Percentiles rank a stretch among this genome's conserved stretches.
These are phyloP conservation scores for Drosophila percnosoma DNA, from an alignment of 2,888 invertebrate genomes.

Conservation along the genomic window DNA sequence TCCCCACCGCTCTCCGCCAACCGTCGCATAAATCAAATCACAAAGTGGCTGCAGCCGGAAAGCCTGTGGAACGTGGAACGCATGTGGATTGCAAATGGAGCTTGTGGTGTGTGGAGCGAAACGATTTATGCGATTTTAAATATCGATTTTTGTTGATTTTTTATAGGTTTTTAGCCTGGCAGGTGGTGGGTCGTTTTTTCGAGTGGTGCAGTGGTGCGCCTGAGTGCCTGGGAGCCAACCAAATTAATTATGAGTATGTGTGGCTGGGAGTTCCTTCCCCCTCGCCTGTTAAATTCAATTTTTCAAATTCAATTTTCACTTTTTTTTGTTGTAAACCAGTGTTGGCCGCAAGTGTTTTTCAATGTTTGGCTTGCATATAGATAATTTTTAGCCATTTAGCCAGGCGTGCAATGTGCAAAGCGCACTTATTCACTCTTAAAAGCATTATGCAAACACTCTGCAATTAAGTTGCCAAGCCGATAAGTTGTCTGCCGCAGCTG, in stretches of 20 bases:
- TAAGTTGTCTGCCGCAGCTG: conserved; percentile 6
- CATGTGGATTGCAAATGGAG: conserved; percentile 55
- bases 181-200: conserved; percentile 52
- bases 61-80: conserved; percentile 41
- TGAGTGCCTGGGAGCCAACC: conserved; percentile 44
- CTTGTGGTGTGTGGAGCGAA: conserved; percentile 44
- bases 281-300: conserved; percentile 1
- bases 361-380: conserved; percentile 73
- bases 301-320: conserved; percentile 72
- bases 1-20: conserved; percentile 34
- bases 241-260: conserved; percentile 83
- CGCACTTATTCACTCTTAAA: conserved; percentile 64
- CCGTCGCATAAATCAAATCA: conserved; percentile 72
- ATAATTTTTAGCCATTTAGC: conserved; percentile 74
- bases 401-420: conserved; percentile 46
- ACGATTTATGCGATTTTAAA: conserved; percentile 84
- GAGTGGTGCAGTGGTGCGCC: conserved; percentile 13
- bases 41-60: conserved; percentile 59
- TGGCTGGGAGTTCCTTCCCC: conserved; percentile 6
- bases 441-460: conserved; percentile 76
- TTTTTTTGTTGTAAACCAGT: conserved; percentile 9
- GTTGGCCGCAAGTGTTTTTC: conserved; percentile 74
- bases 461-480: conserved; percentile 70
- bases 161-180: conserved; percentile 50
- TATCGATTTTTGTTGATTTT: conserved; percentile 85